phyloP scores from a whole-genome alignment of 2,113 vertebrate species.

The Muntiacus muntjak region DNA sequence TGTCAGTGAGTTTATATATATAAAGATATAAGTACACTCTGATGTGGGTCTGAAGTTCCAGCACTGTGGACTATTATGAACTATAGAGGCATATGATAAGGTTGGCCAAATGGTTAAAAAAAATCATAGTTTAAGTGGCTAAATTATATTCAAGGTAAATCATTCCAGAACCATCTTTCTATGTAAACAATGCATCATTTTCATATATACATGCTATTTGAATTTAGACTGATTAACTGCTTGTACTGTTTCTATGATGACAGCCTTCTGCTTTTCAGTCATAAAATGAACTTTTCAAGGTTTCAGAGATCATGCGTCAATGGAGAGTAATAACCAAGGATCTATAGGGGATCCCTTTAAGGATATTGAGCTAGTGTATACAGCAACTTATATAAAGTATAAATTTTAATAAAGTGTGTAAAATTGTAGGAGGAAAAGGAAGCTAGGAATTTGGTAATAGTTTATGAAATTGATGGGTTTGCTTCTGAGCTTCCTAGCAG shows the following conservation, averaged over 20 bases:
- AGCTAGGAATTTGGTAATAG: not conserved
- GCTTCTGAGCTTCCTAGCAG: not conserved
- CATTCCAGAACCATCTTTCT: not conserved
- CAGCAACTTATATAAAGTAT: not conserved
- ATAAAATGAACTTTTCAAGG: not conserved
- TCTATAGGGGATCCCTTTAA: not conserved
- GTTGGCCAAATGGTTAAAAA: not conserved
- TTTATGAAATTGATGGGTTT: not conserved
- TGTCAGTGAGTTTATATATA: not conserved
- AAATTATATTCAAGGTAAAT: not conserved
- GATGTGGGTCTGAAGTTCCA: not conserved
- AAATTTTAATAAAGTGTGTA: not conserved
- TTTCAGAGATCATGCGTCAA: not conserved
- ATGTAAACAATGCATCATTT: not conserved
- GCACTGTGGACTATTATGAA: not conserved
- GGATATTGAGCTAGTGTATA: not conserved
- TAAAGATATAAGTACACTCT: not conserved
- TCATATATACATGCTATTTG: not conserved
- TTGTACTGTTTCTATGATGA: not conserved
- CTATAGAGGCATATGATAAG: not conserved
- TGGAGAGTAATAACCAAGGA: not conserved
- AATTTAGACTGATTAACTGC: not conserved
- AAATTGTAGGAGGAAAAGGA: not conserved
- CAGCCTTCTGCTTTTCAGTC: not conserved
- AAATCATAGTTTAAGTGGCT: not conserved